Evolutionary conservation across 1,140 invertebrate species (phyloP).

Genomic region (Ptiloglossa arizonensis): DNA sequence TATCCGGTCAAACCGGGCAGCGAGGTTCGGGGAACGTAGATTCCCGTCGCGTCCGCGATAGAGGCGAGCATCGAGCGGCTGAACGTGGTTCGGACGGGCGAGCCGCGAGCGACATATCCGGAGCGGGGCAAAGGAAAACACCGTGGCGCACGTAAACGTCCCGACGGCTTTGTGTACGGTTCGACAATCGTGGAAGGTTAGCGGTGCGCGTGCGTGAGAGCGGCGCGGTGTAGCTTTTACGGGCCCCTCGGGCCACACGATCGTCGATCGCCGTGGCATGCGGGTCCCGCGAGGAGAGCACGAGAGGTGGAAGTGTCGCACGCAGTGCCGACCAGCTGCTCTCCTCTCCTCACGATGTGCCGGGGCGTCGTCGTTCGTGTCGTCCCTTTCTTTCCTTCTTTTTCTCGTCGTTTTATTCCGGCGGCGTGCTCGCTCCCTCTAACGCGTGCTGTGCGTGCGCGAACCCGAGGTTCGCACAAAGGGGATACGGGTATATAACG

Average conservation of each 20-base stretch:
- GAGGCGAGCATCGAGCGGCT: conserved; percentile 12
- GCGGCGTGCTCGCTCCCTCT: not conserved
- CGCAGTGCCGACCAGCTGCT: conserved; percentile 74
- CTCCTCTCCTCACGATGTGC: conserved; percentile 66
- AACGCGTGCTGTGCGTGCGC: conserved; percentile 40
- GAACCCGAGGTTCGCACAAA: conserved; percentile 42
- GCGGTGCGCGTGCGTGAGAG: conserved; percentile 19
- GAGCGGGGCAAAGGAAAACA: conserved; percentile 49
- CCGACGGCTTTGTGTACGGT: conserved; percentile 12
- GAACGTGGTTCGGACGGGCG: conserved; percentile 39
- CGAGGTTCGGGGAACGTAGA: conserved; percentile 38
- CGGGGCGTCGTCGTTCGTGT: conserved; percentile 53
- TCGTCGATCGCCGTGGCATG: conserved; percentile 75
- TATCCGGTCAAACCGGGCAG: conserved; percentile 46
- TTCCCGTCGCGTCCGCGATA: conserved; percentile 41
- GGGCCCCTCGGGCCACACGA: conserved; percentile 63
- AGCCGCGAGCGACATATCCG: conserved; percentile 51
- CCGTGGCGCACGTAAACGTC: not conserved
- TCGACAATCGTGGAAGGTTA: conserved; percentile 32
- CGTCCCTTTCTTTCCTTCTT: conserved; percentile 23
- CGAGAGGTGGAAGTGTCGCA: conserved; percentile 73
- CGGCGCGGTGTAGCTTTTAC: conserved; percentile 44
- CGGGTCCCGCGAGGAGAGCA: conserved; percentile 73
- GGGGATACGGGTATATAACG: conserved; percentile 38
- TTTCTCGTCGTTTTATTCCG: conserved; percentile 10